Evolutionary conservation across 1,140 invertebrate species (phyloP).

Genomic region (Diuraphis noxia): DNA sequence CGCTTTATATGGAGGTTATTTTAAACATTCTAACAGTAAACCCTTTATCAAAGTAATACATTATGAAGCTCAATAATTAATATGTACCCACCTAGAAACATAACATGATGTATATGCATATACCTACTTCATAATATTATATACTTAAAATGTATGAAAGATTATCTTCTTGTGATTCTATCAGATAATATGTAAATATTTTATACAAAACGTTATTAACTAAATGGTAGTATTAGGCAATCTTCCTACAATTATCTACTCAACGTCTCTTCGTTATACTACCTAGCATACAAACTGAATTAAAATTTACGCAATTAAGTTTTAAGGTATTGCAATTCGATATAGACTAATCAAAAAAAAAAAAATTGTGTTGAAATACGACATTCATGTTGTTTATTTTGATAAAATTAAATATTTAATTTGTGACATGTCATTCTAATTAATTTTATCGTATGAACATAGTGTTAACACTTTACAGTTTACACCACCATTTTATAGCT

Average conservation of each 20-base stretch:
- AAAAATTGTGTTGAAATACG: neutral
- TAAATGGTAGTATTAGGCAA: neutral
- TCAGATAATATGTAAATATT: constrained; percentile 11
- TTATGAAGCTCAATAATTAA: neutral
- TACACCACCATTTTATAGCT: neutral
- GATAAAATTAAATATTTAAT: neutral
- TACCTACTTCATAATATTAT: too few species aligned
- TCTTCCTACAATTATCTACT: neutral
- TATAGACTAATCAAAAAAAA: neutral
- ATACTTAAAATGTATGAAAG: neutral
- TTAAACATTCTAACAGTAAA: neutral
- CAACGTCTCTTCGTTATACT: neutral
- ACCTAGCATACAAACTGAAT: neutral
- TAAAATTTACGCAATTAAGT: neutral
- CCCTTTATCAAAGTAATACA: neutral
- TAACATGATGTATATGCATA: neutral
- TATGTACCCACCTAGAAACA: neutral
- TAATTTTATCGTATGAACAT: neutral
- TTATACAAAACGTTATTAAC: neutral
- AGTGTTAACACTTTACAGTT: too few species aligned
- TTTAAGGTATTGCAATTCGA: neutral
- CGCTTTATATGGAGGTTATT: neutral
- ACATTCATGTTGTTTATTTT: neutral
- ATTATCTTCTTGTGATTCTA: neutral
- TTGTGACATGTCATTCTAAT: neutral